phyloP scores from a whole-genome alignment of 2,888 invertebrate genomes.

The Tetrapedia diversipes region DNA sequence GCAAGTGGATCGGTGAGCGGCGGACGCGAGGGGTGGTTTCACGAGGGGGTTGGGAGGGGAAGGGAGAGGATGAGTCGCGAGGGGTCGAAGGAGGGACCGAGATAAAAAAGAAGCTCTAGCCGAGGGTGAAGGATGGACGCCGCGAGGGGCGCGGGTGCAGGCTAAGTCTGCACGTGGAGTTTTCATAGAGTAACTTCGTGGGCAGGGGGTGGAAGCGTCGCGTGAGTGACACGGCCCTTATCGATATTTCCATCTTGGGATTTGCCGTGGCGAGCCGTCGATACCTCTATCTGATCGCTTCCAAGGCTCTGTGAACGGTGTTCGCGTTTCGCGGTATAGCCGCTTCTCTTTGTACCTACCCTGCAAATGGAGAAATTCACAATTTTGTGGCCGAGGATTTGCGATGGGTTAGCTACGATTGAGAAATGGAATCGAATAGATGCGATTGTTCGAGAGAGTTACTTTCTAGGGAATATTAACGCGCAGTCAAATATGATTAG shows the following conservation, averaged over 20 bases:
- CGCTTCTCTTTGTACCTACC: too few species aligned
- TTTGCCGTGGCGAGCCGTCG: slow-evolving; percentile 92
- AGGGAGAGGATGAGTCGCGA: slow-evolving; percentile 67
- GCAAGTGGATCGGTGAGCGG: slow-evolving; percentile 79
- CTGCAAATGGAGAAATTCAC: too few species aligned
- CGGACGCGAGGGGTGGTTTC: slow-evolving; percentile 71
- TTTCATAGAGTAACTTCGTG: slow-evolving; percentile 60
- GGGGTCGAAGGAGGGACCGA: slow-evolving; percentile 53
- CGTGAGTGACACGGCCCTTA: slow-evolving; percentile 90
- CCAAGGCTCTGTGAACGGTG: not conserved
- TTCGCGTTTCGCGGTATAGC: slow-evolving; percentile 5
- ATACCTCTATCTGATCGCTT: slow-evolving; percentile 85
- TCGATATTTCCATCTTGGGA: slow-evolving; percentile 89
- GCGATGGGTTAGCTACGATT: too few species aligned
- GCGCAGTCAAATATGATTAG: too few species aligned
- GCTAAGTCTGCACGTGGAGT: slow-evolving; percentile 67
- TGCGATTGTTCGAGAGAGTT: too few species aligned
- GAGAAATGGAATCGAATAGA: too few species aligned
- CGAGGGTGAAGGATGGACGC: slow-evolving; percentile 28
- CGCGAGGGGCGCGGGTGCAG: slow-evolving; percentile 41
- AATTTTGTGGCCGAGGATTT: not conserved
- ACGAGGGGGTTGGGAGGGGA: too few species aligned
- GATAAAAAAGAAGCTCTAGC: slow-evolving; percentile 47
- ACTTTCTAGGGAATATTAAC: too few species aligned
- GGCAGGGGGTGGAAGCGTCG: slow-evolving; percentile 77